These are phyloP conservation scores for Antidorcas marsupialis DNA, from an alignment of 2,113 vertebrate genomes.

Conservation along the genomic window DNA sequence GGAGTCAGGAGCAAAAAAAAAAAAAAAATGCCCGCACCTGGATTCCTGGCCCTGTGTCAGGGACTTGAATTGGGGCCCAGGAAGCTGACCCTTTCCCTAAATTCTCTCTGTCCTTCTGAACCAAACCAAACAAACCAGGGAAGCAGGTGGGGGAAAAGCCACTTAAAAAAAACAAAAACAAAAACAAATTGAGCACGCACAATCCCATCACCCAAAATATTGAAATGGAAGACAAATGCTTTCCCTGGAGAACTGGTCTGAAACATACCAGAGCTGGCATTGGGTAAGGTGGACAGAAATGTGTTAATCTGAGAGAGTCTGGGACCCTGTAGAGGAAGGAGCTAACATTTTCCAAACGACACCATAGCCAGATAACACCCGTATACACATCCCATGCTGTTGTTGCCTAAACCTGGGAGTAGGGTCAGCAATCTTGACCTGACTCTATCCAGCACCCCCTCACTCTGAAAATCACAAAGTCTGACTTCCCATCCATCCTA, in stretches of 20 bases:
- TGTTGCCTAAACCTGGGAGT: conserved; percentile 20
- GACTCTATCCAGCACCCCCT: not conserved
- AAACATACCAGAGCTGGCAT: conserved; percentile 27
- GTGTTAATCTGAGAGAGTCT: not conserved
- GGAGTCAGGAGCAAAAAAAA: not conserved
- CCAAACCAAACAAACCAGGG: conserved; percentile 46
- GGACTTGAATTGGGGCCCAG: not conserved
- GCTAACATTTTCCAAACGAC: conserved; percentile 46
- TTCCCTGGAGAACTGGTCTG: conserved; percentile 33
- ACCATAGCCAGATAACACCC: not conserved
- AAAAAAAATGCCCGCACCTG: not conserved
- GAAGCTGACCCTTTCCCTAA: conserved; percentile 28
- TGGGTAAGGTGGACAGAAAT: conserved; percentile 23
- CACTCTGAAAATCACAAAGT: conserved; percentile 17
- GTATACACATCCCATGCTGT: not conserved
- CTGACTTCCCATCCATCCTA: not conserved
- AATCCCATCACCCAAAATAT: conserved; percentile 29
- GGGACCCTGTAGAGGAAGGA: not conserved
- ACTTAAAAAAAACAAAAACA: not conserved
- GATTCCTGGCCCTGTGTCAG: not conserved
- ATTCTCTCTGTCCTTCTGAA: conserved; percentile 26
- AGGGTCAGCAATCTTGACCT: not conserved
- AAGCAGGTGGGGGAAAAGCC: not conserved
- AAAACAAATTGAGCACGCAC: conserved; percentile 15
- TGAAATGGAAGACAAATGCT: conserved; percentile 47